These are phyloP conservation scores for Strigamia crassipes DNA, from an alignment of 2,888 invertebrate species.

Conservation along the genomic window DNA sequence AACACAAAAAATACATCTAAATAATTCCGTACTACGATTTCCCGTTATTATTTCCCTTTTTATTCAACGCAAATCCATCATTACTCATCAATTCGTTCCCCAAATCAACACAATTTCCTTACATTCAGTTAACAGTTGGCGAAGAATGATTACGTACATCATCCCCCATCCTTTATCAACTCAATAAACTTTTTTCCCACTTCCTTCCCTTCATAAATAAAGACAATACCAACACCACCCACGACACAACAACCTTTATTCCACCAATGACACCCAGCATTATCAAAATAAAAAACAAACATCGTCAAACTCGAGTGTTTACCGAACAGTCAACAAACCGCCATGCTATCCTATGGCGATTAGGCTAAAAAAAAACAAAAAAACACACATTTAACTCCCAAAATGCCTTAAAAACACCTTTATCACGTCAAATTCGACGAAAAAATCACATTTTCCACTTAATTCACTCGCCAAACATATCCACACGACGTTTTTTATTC, in stretches of 20 bases:
- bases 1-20: too few relatives aligned
- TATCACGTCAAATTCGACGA: too few relatives aligned
- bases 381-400: too few relatives aligned
- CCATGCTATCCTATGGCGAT: neutral
- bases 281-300: neutral
- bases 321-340: neutral
- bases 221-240: neutral
- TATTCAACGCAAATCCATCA: neutral
- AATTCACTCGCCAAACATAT: too few relatives aligned
- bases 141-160: neutral
- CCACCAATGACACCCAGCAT: neutral
- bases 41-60: neutral
- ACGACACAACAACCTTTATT: neutral
- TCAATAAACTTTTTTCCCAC: constrained; percentile 10
- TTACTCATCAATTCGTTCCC: neutral
- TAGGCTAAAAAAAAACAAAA: neutral
- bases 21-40: neutral
- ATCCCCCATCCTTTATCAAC: neutral
- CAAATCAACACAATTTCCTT: neutral
- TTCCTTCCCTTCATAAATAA: neutral
- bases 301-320: neutral
- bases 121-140: neutral
- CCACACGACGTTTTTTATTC: too few relatives aligned
- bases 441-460: too few relatives aligned
- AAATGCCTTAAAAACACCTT: too few relatives aligned